Evolutionary conservation across 2,888 invertebrate species (phyloP).

Genomic region (Ennomos fuscantarius): DNA sequence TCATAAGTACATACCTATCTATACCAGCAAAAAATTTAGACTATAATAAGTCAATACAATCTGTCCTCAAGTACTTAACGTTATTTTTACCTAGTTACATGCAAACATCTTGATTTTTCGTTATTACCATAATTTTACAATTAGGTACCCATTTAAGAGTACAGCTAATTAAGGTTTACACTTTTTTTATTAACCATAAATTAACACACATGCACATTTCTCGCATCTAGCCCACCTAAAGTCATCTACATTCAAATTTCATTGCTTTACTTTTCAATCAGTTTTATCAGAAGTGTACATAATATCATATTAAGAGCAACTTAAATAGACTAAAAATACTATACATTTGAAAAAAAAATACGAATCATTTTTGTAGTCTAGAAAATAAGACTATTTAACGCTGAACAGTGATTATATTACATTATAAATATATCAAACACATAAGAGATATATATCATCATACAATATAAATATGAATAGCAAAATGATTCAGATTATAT

Average conservation of each 20-base stretch:
- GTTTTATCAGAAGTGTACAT: too few relatives aligned
- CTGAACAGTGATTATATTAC: slow-evolving; percentile 20
- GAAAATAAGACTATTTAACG: neutral
- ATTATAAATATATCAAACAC: slow-evolving; percentile 36
- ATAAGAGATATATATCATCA: slow-evolving; percentile 34
- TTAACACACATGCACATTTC: slow-evolving; percentile 20
- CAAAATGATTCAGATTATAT: slow-evolving; percentile 53
- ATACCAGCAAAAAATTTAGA: slow-evolving; percentile 3
- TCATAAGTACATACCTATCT: slow-evolving; percentile 37
- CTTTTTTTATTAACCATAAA: neutral
- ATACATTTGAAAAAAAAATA: too few relatives aligned
- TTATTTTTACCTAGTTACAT: slow-evolving; percentile 1
- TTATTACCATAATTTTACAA: neutral
- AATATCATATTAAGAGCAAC: too few relatives aligned
- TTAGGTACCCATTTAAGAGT: neutral
- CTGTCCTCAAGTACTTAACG: neutral
- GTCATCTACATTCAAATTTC: slow-evolving; percentile 17
- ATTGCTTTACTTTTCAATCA: neutral
- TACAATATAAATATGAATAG: slow-evolving; percentile 46
- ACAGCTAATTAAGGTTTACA: neutral
- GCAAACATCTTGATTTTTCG: slow-evolving; percentile 7
- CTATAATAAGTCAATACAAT: slow-evolving; percentile 11
- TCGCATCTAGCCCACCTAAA: slow-evolving; percentile 16
- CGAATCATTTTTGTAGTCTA: too few relatives aligned
- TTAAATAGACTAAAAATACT: too few relatives aligned